Evolutionary conservation across 2,888 invertebrate genomes (phyloP), one percentile per base, ranked within the genome.

Genomic region (Harpalus rubripes): DNA sequence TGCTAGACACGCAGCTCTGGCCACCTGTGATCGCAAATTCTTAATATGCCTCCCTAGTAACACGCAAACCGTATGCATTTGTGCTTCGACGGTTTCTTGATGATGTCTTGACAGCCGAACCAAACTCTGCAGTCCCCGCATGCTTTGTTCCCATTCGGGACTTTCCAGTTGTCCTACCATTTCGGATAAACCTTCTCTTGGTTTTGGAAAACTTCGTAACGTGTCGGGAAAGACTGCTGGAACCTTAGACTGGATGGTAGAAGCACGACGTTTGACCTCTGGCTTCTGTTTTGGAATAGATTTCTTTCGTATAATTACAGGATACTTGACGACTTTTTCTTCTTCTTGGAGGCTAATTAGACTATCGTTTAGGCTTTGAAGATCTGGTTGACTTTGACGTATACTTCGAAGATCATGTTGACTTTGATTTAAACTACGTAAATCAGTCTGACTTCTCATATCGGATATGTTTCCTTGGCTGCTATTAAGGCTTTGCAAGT

Each of bases 1-100:
- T 7, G 96, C 94, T 86, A 95, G 93, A 89, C 99, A 98, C 15
- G 98, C 98, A 3, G 96, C 94, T 74, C 98, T 93, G 0, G 98
- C 96, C 0, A 98, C 98, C 90, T 98, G 97, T 0, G 99, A 99
- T 26, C 99, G 93, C 86, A 99, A 92, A 91, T 98, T 99, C 87
- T 96, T 95, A 72, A 97, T 95, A 89, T 98, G 96, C 86, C 94
- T 93, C 0, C 96, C 94, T 26, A 97, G 91, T 86, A 94, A 93
- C n/a, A 95, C 93, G 90, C 94, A 95, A 26, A 95, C 92, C 26
- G 95, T 93, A 72, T 95, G 95, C 85, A 96, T 94, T 86, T 96
- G 94, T 0, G 92, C 89, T 81, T 94, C 94, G 59, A 95, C 88
- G 15, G 93, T 90, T 22, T 95, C 95, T 0, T 94, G 92, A 87